These are phyloP conservation scores for Melolontha melolontha DNA, from an alignment of 2,888 invertebrate species.

Conservation along the genomic window DNA sequence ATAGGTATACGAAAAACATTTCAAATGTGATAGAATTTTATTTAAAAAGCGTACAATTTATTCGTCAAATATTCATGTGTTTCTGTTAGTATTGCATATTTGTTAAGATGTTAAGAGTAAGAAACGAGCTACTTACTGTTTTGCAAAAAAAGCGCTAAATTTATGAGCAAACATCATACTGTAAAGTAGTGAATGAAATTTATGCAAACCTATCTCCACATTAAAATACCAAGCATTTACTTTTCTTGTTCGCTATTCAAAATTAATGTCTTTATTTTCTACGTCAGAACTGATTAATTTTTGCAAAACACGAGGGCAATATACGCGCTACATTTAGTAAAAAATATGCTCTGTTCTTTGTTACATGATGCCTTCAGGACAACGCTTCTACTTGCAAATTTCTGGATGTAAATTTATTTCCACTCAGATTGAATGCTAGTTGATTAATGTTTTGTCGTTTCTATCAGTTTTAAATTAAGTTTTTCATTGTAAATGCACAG, in stretches of 20 bases:
- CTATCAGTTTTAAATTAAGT: constrained; percentile 24
- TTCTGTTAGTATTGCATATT: constrained; percentile 9
- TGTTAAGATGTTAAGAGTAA: background rate
- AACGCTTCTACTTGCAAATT: constrained; percentile 7
- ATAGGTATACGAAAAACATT: constrained; percentile 1
- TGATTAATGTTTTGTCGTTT: constrained; percentile 19
- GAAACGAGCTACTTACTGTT: background rate
- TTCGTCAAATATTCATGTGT: background rate
- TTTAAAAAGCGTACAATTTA: constrained; percentile 6
- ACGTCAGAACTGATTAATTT: constrained; percentile 18
- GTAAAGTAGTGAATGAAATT: constrained; percentile 4
- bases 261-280: constrained; percentile 34
- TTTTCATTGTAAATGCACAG: constrained; percentile 2
- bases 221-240: constrained; percentile 6
- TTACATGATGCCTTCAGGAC: constrained; percentile 5
- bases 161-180: background rate
- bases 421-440: constrained; percentile 1
- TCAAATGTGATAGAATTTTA: background rate
- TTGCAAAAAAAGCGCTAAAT: constrained; percentile 3
- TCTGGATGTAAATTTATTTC: constrained; percentile 6
- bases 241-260: background rate
- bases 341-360: constrained; percentile 5
- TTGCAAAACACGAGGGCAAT: constrained; percentile 24
- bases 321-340: constrained; percentile 2
- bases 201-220: background rate